Percentiles rank a stretch among this genome's conserved stretches.
phyloP scores from a whole-genome alignment of 2,113 vertebrate genomes.

The Eupsittula cactorum region DNA sequence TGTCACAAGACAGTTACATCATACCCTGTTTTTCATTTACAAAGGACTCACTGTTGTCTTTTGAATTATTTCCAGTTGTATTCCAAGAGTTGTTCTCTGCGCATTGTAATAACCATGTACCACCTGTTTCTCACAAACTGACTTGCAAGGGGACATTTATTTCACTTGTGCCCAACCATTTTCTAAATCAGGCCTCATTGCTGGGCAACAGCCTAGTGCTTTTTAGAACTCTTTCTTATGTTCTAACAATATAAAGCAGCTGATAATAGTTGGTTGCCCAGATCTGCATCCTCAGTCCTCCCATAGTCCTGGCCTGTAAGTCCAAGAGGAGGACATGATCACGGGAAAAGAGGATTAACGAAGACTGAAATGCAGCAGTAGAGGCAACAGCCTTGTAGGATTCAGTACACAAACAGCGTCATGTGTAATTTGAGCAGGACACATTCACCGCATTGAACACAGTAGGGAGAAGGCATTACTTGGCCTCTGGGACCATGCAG shows the following conservation, averaged over 20 bases:
- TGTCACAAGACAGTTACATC: background rate
- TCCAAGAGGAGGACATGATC: background rate
- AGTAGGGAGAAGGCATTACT: background rate
- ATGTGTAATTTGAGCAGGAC: background rate
- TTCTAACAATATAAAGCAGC: background rate
- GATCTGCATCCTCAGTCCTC: background rate
- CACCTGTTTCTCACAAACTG: background rate
- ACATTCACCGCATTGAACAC: background rate
- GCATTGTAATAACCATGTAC: background rate
- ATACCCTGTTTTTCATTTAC: slow-evolving; percentile 17
- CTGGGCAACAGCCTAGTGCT: background rate
- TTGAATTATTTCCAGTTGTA: background rate
- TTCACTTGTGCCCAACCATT: background rate
- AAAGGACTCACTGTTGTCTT: background rate
- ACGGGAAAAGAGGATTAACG: background rate
- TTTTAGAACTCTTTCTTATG: background rate
- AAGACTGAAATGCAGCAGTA: background rate
- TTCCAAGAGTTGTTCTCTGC: background rate
- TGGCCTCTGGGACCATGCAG: background rate
- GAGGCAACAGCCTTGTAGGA: background rate
- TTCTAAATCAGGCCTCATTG: background rate
- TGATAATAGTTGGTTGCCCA: background rate
- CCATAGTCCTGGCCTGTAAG: background rate
- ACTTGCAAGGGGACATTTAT: background rate
- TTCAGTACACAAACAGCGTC: accelerated